phyloP scores from a whole-genome alignment of 1,140 invertebrate genomes.

The Stegodyphus dumicola region DNA sequence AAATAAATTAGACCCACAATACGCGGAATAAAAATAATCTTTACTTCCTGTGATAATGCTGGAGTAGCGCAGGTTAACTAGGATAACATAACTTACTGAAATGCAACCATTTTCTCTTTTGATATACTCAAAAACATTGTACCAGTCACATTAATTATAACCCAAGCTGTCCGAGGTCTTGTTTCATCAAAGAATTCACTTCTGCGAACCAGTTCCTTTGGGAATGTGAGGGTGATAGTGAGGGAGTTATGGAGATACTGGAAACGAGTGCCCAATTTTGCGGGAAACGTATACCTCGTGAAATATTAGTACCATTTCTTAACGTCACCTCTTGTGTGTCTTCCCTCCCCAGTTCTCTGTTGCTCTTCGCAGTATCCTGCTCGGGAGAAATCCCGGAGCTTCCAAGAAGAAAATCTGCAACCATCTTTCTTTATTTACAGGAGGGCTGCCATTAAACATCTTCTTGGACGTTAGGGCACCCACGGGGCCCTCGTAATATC shows the following conservation, averaged over 20 bases:
- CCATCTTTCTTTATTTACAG: slow-evolving; percentile 47
- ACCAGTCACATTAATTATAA: no score
- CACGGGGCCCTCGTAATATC: slow-evolving; percentile 30
- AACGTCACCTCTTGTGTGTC: not conserved
- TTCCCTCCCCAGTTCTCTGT: not conserved
- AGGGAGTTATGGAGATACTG: not conserved
- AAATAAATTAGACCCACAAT: no score
- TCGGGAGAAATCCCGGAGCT: slow-evolving; percentile 9
- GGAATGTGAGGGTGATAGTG: no score
- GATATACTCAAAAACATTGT: no score
- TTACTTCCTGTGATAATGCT: no score
- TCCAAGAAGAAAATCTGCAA: not conserved
- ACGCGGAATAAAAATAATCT: no score
- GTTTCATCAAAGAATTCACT: no score
- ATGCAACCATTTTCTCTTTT: no score
- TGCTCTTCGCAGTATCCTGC: not conserved
- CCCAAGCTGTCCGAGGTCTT: no score
- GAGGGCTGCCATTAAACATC: slow-evolving; percentile 38
- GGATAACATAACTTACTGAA: no score
- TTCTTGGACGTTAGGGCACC: slow-evolving; percentile 27
- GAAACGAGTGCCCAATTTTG: not conserved
- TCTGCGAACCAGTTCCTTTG: no score
- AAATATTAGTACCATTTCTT: not conserved
- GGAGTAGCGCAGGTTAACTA: no score
- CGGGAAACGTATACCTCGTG: not conserved